Base-by-base conservation (phyloP, 2,113 vertebrate species). In the Budorcas taxicolor region DNA sequence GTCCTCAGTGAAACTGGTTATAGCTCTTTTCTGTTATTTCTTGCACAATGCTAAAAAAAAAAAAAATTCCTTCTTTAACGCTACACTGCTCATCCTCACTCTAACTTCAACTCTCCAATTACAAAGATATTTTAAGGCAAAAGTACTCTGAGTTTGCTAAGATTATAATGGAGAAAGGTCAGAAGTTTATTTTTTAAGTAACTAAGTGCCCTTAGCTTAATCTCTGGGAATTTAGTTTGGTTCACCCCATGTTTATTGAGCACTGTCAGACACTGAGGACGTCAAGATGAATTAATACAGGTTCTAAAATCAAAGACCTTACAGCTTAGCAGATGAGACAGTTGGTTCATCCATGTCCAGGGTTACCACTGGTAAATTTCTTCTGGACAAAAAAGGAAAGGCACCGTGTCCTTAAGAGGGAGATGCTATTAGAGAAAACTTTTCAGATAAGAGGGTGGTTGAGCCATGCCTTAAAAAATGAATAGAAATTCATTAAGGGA, bases 81-180 rank as follows among this genome's bases (percentile, higher is more conserved):
- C 58, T 36, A 95, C 64, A 95, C 12, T 55, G 95, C 82, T 97
- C 89, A 95, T 92, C 97, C 96, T 87, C 89, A 93, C 60, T 96
- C 53, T 36, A 94, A 84, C 27, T 76, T 97, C 74, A 95, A 88
- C 52, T 97, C 25, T 53, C 36, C 45, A 58, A 98, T 98, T 96
- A 97, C 52, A 5, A 98, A 98, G 93, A 98, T 98, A 96, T 95
- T 97, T 98, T 98, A 98, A 96, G 83, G 83, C 94, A 97, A 98
- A 97, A n/a, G 90, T 89, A 95, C 87, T 84, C 94, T n/a, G 86
- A 95, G 88, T 98, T 97, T 97, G 96, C 87, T 95, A 98, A 97
- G 84, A 97, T 95, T 97, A 97, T 97, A 95, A 98, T 94, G 93
- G 98, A 95, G 50, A 98, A 98, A 98, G 97, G 96, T 98, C 93